phyloP scores from a whole-genome alignment of 2,113 vertebrate genomes.

The Pelodiscus sinensis region DNA sequence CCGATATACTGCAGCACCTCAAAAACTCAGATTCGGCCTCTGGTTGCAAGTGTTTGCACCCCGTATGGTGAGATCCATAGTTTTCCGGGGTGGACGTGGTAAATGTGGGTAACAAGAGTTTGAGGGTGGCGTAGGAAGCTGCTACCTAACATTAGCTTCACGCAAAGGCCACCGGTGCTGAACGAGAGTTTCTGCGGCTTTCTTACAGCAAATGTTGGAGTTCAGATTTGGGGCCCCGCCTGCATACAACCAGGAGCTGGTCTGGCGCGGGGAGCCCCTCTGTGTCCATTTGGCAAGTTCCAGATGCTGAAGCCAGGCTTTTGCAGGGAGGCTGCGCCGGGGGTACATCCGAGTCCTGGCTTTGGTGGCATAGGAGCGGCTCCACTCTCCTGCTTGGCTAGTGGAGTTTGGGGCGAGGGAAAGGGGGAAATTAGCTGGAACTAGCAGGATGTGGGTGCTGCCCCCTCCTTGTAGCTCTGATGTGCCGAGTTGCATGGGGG shows the following conservation, averaged over 20 bases:
- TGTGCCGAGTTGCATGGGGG: not conserved
- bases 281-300: not conserved
- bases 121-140: not conserved
- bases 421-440: not conserved
- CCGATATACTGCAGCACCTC: fast-evolving
- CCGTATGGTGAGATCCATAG: not conserved
- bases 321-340: not conserved
- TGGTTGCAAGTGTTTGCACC: not conserved
- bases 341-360: not conserved
- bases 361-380: not conserved
- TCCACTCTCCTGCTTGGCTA: not conserved
- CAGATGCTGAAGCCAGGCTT: not conserved
- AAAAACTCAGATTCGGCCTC: not conserved
- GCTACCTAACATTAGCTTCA: not conserved
- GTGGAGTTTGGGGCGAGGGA: not conserved
- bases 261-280: not conserved
- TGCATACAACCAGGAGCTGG: no score
- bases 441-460: not conserved
- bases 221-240: not conserved
- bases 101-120: not conserved
- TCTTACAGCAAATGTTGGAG: not conserved
- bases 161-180: not conserved
- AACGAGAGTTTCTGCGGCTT: not conserved
- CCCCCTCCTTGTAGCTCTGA: not conserved
- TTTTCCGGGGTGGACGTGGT: no score